Evolutionary conservation across 2,888 invertebrate genomes (phyloP).

Genomic region (Kryphioiulus occultus): DNA sequence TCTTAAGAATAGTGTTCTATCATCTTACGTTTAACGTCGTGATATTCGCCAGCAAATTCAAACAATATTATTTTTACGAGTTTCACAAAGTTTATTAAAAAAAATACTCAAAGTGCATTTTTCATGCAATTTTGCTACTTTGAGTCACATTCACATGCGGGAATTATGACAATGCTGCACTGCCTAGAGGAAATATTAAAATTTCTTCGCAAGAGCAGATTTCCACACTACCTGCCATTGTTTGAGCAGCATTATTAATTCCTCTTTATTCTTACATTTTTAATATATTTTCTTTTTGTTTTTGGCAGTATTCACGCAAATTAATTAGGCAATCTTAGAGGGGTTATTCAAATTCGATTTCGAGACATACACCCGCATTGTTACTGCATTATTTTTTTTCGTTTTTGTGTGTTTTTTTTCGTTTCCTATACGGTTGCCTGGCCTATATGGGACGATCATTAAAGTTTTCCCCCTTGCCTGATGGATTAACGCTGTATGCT

Average conservation of each 20-base stretch:
- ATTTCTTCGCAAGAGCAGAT: neutral
- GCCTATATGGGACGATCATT: conserved; percentile 1
- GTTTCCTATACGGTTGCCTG: neutral
- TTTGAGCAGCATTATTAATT: neutral
- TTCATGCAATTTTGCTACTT: too few species aligned
- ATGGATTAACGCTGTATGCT: neutral
- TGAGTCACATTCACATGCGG: too few species aligned
- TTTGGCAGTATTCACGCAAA: neutral
- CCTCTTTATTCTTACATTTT: too few species aligned
- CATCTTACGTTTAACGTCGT: too few species aligned
- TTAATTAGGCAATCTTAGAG: neutral
- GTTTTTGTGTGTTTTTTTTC: neutral
- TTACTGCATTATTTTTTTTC: too few species aligned
- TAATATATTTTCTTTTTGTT: neutral
- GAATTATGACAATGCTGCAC: too few species aligned
- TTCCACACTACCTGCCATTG: neutral
- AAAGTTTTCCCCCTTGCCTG: neutral
- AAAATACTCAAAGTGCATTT: too few species aligned
- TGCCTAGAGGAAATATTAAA: neutral
- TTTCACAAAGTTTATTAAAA: too few species aligned
- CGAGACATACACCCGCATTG: neutral
- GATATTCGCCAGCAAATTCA: too few species aligned
- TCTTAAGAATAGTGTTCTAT: too few species aligned
- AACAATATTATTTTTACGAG: too few species aligned
- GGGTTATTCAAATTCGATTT: neutral